These are phyloP conservation scores for Melanocharis versteri DNA, from an alignment of 2,113 vertebrate species.

Conservation along the genomic window DNA sequence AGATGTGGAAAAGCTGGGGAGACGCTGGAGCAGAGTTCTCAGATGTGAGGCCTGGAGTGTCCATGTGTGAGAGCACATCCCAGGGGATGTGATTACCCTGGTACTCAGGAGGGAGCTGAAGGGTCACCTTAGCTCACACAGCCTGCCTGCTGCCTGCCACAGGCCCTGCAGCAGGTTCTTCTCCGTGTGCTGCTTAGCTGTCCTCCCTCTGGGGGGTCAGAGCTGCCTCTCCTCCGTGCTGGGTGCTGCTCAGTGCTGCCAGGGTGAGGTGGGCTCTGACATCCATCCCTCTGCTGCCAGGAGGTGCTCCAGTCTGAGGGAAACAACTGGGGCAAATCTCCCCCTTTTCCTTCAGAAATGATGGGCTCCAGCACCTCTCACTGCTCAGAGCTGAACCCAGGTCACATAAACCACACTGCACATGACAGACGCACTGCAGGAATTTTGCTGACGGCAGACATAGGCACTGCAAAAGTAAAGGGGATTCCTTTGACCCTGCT, in stretches of 20 bases:
- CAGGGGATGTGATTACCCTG: background rate
- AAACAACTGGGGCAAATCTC: background rate
- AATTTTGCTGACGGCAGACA: background rate
- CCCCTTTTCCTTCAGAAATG: background rate
- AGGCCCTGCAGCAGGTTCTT: background rate
- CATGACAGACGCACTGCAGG: background rate
- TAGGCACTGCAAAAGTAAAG: background rate
- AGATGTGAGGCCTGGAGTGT: background rate
- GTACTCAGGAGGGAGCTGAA: background rate
- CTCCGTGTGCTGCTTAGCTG: background rate
- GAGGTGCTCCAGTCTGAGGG: background rate
- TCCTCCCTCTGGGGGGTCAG: background rate
- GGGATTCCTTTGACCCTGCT: background rate
- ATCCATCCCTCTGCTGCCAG: background rate
- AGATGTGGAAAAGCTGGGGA: background rate
- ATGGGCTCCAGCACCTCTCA: background rate
- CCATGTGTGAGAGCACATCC: background rate
- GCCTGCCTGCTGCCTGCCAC: rapidly evolving
- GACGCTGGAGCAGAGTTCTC: background rate
- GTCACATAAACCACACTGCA: background rate
- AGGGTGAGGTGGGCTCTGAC: background rate
- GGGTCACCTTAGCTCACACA: background rate
- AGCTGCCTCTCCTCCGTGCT: background rate
- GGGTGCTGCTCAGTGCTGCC: background rate
- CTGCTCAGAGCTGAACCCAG: background rate